A percentile compares a stretch with the other conserved stretches of the same genome.
phyloP scores from a whole-genome alignment of 23 tunicate species.

The Corella eumyota region DNA sequence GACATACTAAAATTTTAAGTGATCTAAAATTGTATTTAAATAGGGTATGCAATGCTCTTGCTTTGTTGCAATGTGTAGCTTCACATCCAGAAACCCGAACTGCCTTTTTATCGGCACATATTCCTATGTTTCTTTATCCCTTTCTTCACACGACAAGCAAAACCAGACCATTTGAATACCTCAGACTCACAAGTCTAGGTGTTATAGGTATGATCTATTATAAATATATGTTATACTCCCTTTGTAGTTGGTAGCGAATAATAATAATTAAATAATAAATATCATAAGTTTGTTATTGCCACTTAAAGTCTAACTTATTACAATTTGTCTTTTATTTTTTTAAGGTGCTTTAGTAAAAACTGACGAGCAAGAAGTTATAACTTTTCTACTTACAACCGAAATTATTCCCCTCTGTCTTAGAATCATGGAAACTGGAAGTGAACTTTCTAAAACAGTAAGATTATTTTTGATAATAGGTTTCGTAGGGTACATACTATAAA shows the following conservation, averaged over 20 bases:
- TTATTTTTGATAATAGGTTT: too few species aligned
- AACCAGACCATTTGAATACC: conserved; percentile 87
- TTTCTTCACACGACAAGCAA: conserved; percentile 95
- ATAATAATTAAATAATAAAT: too few species aligned
- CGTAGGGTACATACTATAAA: too few species aligned
- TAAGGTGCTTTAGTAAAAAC: conserved; percentile 95
- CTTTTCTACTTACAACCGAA: conserved; percentile 94
- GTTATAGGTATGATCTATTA: conserved; percentile 57
- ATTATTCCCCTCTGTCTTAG: conserved; percentile 91
- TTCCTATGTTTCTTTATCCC: conserved; percentile 91
- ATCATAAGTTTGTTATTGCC: too few species aligned
- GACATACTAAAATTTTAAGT: too few species aligned
- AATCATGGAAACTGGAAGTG: conserved; percentile 96
- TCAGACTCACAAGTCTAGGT: conserved; percentile 89
- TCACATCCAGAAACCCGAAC: conserved; percentile 96
- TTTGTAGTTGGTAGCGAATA: too few species aligned
- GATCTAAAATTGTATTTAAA: too few species aligned
- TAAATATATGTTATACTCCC: too few species aligned
- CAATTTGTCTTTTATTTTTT: too few species aligned
- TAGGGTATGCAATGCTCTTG: conserved; percentile 97
- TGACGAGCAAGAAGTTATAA: conserved; percentile 96
- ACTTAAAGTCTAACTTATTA: too few species aligned
- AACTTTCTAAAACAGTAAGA: conserved; percentile 88
- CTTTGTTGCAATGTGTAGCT: conserved; percentile 95
- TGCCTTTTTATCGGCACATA: conserved; percentile 91